Percentiles rank a stretch among this genome's conserved stretches.
These are phyloP conservation scores for Holacanthella duospinosa DNA, from an alignment of 2,888 invertebrate genomes.

Conservation along the genomic window DNA sequence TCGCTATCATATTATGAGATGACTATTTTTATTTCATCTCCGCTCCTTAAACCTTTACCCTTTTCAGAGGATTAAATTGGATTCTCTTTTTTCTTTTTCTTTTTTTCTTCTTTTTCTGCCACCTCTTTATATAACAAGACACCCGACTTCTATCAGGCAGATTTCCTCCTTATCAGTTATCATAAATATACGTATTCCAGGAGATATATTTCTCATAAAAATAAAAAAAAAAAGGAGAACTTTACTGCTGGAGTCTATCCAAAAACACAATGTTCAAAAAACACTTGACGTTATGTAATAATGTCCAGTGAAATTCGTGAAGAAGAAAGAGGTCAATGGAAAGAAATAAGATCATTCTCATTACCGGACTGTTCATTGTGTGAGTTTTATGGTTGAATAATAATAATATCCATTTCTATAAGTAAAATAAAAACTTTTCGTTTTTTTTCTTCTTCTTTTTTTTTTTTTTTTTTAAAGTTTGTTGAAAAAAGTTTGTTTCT, in stretches of 20 bases:
- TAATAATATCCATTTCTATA: too few species aligned
- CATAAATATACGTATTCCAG: too few species aligned
- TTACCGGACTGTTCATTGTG: too few species aligned
- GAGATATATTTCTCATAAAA: background rate
- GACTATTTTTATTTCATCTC: constrained; percentile 24
- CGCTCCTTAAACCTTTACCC: constrained; percentile 20
- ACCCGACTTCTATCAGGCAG: background rate
- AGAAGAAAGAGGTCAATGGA: background rate
- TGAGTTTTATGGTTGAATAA: background rate
- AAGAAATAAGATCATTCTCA: background rate
- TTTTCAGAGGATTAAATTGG: constrained; percentile 19
- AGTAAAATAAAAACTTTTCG: too few species aligned
- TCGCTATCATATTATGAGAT: constrained; percentile 19
- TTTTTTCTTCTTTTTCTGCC: background rate
- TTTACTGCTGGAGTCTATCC: background rate
- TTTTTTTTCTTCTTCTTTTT: too few species aligned
- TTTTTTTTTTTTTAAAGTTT: too few species aligned
- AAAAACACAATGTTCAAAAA: too few species aligned
- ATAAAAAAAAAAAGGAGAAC: too few species aligned
- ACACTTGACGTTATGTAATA: too few species aligned
- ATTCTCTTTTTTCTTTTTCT: constrained; percentile 9
- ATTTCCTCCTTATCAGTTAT: too few species aligned
- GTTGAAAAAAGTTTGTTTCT: too few species aligned
- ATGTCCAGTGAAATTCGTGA: too few species aligned
- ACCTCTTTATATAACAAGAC: background rate